phyloP scores from a whole-genome alignment of 92 coral and sea anemone genomes.

The Meandrina meandrites region DNA sequence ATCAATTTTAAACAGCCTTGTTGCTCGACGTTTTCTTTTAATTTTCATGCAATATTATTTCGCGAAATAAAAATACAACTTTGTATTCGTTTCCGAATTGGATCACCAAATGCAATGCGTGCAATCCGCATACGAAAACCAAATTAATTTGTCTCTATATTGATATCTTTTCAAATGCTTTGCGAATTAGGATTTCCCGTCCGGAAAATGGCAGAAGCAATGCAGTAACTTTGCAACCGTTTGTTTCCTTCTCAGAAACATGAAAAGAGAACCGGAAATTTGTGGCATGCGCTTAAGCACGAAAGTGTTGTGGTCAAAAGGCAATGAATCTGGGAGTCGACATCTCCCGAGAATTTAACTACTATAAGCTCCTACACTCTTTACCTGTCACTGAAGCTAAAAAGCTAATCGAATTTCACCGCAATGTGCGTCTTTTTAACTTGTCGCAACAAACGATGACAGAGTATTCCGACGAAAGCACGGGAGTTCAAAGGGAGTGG shows the following conservation, averaged over 20 bases:
- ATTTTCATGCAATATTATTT: neutral
- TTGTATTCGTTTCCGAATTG: conserved; percentile 5
- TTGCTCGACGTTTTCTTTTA: neutral
- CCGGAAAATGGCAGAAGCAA: conserved; percentile 40
- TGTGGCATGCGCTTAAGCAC: conserved; percentile 36
- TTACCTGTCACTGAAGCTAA: neutral
- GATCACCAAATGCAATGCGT: conserved; percentile 15
- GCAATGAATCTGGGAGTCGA: neutral
- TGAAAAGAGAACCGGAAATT: conserved; percentile 58
- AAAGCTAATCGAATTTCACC: neutral
- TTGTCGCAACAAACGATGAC: conserved; percentile 32
- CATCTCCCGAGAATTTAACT: neutral
- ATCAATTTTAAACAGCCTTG: neutral
- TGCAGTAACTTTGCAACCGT: conserved; percentile 24
- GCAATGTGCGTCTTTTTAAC: neutral
- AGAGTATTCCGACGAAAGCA: conserved; percentile 25
- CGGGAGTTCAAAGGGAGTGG: conserved; percentile 40
- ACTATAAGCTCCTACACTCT: neutral
- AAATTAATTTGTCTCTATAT: conserved; percentile 19
- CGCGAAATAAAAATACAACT: neutral
- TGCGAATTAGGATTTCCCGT: conserved; percentile 45
- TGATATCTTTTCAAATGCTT: conserved; percentile 36
- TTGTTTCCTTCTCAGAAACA: conserved; percentile 60
- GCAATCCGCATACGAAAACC: neutral
- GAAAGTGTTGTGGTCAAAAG: conserved; percentile 7